phyloP scores from a whole-genome alignment of 2,113 vertebrate genomes.

The Gallinago jamesoni region DNA sequence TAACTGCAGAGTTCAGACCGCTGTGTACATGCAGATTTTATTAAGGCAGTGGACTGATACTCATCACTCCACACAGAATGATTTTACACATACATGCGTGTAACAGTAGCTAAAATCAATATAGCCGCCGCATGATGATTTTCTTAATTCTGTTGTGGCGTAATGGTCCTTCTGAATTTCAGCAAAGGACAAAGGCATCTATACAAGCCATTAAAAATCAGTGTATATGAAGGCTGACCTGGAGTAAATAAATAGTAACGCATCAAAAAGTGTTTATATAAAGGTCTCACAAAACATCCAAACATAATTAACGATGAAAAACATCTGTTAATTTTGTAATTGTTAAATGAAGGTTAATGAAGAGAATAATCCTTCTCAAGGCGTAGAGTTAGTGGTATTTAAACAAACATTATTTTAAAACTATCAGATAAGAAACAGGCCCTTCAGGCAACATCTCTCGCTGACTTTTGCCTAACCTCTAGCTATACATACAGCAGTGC shows the following conservation, averaged over 20 bases:
- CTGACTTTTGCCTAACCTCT: not conserved
- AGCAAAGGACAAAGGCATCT: not conserved
- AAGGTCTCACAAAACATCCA: not conserved
- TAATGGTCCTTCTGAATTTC: not conserved
- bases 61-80: not conserved
- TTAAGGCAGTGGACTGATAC: not conserved
- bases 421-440: not conserved
- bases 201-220: not conserved
- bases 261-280: not conserved
- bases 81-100: not conserved
- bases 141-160: not conserved
- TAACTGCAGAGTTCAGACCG: not conserved
- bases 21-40: not conserved
- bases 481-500: not conserved
- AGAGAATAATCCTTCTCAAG: not conserved
- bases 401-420: not conserved
- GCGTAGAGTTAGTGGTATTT: not conserved
- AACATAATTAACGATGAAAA: not conserved
- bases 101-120: not conserved
- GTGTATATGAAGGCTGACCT: not conserved
- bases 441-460: not conserved
- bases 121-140: rapidly evolving
- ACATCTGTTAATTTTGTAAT: not conserved
- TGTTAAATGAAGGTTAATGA: not conserved
- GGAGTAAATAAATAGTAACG: not conserved